Percentiles rank a stretch among this genome's conserved stretches.
Evolutionary conservation across 2,113 vertebrate genomes (phyloP).

Genomic region (Ophthalmotilapia sp.): DNA sequence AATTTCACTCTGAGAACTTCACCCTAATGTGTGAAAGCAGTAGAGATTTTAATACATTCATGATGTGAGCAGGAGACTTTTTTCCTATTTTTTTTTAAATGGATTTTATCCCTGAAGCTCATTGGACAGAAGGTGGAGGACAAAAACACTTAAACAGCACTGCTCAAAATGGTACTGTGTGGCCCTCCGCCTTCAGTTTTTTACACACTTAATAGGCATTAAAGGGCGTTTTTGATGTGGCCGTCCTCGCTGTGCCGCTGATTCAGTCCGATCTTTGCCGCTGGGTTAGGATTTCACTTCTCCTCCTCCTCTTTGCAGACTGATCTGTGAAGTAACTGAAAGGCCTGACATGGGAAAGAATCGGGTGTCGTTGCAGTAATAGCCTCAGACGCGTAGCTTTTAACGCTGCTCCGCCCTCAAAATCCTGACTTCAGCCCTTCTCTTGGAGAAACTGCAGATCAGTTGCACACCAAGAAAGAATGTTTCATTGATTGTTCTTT

Average conservation of each 20-base stretch:
- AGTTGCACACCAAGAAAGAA: not conserved
- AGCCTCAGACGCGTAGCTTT: not conserved
- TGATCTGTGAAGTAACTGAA: conserved; percentile 11
- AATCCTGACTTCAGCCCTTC: not conserved
- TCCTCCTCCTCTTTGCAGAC: not conserved
- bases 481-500: not conserved
- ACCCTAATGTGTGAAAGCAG: not conserved
- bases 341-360: not conserved
- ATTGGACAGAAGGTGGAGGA: not conserved
- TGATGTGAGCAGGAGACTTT: not conserved
- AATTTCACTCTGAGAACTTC: not conserved
- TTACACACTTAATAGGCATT: not conserved
- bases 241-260: not conserved
- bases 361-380: conserved; percentile 17
- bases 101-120: not conserved
- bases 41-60: not conserved
- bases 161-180: not conserved
- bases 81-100: not conserved
- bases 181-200: not conserved
- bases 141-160: not conserved
- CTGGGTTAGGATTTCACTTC: conserved; percentile 24
- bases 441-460: not conserved
- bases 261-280: not conserved
- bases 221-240: not conserved
- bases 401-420: not conserved